Base-by-base conservation (phyloP, 2,113 vertebrate genomes). In the Salvelinus alpinus region DNA sequence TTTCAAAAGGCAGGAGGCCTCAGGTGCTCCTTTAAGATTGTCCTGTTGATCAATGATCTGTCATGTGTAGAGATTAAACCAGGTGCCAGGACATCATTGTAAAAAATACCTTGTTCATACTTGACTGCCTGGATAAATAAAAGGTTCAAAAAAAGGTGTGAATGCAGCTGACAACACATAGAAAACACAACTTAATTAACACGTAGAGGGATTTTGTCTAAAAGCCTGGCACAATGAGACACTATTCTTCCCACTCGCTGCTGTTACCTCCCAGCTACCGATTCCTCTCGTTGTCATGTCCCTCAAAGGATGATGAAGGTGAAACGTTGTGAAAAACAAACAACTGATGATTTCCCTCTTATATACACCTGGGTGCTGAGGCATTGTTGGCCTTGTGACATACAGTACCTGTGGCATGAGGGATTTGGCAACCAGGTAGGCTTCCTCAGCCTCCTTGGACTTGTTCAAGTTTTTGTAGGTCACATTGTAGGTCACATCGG, bases 381-480 rank as follows among this genome's bases (percentile, higher is more conserved):
- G 38, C 38, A 1, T 44, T 44, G 38, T 11, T 16, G 4, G 48
- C 13, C 16, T 16, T 20, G 16, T 29, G 8, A 74, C 2, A 85
- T 94, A 34, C 31, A 34, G 31, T 34, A 99, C 97, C 93, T 99
- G 98, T 70, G 98, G 98, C 98, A 99, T 99, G 67, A 99, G 90
- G 2, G 97, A 97, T 80, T 99, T 99, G 70, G 98, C 98, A 80
- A 95, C 92, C 91, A 99, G 83, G 31, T 99, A 99, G 20, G 98
- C 97, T 65, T 96, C 95, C 88, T 99, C 98, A 0, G 98, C 98
- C 90, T 99, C 97, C 93, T 91, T 96, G 77, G 96, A 97, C 87
- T 88, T 93, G 90, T 99, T 98, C 81, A 99, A 86, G 87, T 99
- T 99, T 93, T 99, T 99, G 70, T 98, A 99, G 77, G 98, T 99